Conservation (phyloP, 2,888 invertebrate species). For the Petrolisthes manimaculis region DNA sequence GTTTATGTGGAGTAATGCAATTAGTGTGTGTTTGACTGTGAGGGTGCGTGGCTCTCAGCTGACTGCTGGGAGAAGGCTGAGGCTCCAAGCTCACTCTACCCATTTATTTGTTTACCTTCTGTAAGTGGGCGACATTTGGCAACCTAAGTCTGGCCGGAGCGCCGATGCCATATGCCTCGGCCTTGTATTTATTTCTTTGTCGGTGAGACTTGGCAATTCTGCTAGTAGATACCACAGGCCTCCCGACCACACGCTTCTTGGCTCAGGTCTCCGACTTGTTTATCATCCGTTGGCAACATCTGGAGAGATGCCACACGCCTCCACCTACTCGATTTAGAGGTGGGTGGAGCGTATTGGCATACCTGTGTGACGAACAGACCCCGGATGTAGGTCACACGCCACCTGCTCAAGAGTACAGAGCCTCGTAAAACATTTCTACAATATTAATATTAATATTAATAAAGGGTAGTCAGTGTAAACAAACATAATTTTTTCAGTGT, state of each 20-base stretch:
- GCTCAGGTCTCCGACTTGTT: neutral
- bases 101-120: constrained; percentile 1
- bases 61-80: neutral
- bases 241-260: neutral
- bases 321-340: neutral
- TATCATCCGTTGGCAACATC: constrained; percentile 3
- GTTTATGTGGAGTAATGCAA: neutral
- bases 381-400: constrained; percentile 7
- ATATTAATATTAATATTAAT: too few species aligned
- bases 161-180: neutral
- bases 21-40: neutral
- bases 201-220: neutral
- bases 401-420: neutral
- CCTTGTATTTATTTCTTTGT: neutral
- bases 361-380: neutral
- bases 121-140: neutral
- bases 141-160: neutral
- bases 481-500: too few species aligned
- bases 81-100: neutral
- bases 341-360: constrained; percentile 3
- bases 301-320: neutral
- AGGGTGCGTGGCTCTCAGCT: neutral
- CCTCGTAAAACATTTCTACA: too few species aligned
- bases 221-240: neutral
- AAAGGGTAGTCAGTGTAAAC: too few species aligned